Evolutionary conservation across 1,140 invertebrate genomes (phyloP).

Genomic region (Lepidostoma basale): DNA sequence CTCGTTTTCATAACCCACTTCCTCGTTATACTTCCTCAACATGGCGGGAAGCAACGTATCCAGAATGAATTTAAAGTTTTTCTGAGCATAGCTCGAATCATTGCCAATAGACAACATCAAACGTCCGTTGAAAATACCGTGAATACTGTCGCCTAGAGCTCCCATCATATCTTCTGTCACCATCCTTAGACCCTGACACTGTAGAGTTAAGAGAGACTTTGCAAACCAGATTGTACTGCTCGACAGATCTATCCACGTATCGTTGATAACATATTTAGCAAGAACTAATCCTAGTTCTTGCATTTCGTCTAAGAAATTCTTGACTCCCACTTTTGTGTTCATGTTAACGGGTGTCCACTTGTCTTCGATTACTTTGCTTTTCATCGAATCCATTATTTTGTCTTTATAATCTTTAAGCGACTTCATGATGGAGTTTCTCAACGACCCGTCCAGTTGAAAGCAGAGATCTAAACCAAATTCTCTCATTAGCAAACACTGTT

Average conservation of each 20-base stretch:
- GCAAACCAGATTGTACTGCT: slow-evolving; percentile 62
- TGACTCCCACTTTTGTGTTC: slow-evolving; percentile 59
- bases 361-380: slow-evolving; percentile 57
- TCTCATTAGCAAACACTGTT: slow-evolving; percentile 69
- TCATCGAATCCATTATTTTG: slow-evolving; percentile 58
- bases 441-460: slow-evolving; percentile 81
- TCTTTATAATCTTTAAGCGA: slow-evolving; percentile 58
- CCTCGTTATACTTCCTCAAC: slow-evolving; percentile 57
- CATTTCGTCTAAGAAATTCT: slow-evolving; percentile 58
- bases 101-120: slow-evolving; percentile 54
- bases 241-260: slow-evolving; percentile 60
- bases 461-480: slow-evolving; percentile 70
- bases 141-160: slow-evolving; percentile 57
- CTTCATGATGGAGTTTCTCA: slow-evolving; percentile 67
- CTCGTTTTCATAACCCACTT: slow-evolving; percentile 60
- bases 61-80: slow-evolving; percentile 59
- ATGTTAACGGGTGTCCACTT: slow-evolving; percentile 61
- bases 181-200: slow-evolving; percentile 57
- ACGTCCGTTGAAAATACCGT: slow-evolving; percentile 57
- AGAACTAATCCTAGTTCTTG: slow-evolving; percentile 60
- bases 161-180: slow-evolving; percentile 61
- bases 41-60: slow-evolving; percentile 58
- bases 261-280: slow-evolving; percentile 61
- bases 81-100: slow-evolving; percentile 58
- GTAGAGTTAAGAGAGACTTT: slow-evolving; percentile 57